Evolutionary conservation across 2,888 invertebrate species (phyloP).

Genomic region (Smittia aterrima): DNA sequence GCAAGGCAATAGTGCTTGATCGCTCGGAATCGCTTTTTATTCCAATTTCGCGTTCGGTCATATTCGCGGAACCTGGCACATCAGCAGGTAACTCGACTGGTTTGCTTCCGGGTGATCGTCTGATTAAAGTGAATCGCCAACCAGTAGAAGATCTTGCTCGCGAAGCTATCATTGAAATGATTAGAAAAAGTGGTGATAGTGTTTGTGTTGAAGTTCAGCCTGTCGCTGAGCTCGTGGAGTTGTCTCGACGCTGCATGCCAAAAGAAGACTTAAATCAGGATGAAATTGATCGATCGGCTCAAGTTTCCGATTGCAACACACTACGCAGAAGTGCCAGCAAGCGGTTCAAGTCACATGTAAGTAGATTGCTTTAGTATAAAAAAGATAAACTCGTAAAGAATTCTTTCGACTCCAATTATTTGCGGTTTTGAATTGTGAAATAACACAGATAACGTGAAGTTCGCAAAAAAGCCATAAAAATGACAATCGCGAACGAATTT

Average conservation of each 20-base stretch:
- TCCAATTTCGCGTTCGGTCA: slow-evolving; percentile 61
- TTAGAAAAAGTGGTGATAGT: slow-evolving; percentile 77
- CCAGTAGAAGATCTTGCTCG: slow-evolving; percentile 81
- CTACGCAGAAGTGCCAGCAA: slow-evolving; percentile 79
- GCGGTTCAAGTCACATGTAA: slow-evolving; percentile 63
- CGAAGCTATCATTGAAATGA: slow-evolving; percentile 91
- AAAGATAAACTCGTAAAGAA: neutral
- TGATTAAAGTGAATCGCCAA: slow-evolving; percentile 86
- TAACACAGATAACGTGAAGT: neutral
- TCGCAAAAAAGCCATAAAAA: slow-evolving; percentile 10
- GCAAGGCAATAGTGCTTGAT: slow-evolving; percentile 81
- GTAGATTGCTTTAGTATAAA: slow-evolving; percentile 38
- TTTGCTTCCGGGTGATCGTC: slow-evolving; percentile 88
- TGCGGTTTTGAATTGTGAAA: neutral
- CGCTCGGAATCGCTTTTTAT: slow-evolving; percentile 55
- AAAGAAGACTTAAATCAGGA: slow-evolving; percentile 43
- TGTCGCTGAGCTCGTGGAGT: slow-evolving; percentile 86
- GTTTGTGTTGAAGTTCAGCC: slow-evolving; percentile 91
- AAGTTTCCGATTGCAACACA: slow-evolving; percentile 63
- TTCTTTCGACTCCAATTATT: neutral
- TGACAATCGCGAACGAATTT: neutral
- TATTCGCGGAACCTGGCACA: slow-evolving; percentile 83
- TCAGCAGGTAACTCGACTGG: slow-evolving; percentile 68
- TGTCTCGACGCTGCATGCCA: slow-evolving; percentile 69
- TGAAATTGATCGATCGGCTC: slow-evolving; percentile 45